These are phyloP conservation scores for Drosophila novamexicana DNA, from an alignment of 1,140 invertebrate species.

Conservation along the genomic window DNA sequence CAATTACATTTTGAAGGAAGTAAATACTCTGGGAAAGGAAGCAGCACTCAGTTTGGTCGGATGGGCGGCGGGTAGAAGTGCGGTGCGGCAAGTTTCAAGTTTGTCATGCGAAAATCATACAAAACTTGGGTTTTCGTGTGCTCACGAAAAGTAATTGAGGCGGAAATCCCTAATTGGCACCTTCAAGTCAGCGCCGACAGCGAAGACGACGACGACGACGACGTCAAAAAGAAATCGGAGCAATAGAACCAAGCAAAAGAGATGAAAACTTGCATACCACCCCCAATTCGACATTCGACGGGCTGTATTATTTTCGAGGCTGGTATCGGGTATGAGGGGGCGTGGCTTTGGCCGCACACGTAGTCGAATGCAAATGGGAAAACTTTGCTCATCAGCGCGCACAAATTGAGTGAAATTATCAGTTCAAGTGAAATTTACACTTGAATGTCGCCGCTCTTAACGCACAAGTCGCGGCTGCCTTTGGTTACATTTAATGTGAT, in stretches of 20 bases:
- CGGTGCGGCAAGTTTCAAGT: constrained; percentile 63
- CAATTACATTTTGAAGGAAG: constrained; percentile 55
- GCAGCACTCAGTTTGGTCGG: constrained; percentile 35
- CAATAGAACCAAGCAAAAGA: constrained; percentile 18
- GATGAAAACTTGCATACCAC: constrained; percentile 43
- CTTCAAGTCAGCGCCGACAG: constrained; percentile 61
- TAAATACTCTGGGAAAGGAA: constrained; percentile 55
- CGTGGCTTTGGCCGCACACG: constrained; percentile 51
- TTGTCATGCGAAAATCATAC: constrained; percentile 83
- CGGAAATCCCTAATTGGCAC: constrained; percentile 83
- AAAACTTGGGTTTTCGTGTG: constrained; percentile 78
- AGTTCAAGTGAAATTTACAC: constrained; percentile 83
- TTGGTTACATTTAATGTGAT: constrained; percentile 12
- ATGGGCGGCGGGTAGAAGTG: background rate
- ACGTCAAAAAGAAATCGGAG: constrained; percentile 31
- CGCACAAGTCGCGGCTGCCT: constrained; percentile 24
- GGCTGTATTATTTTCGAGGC: constrained; percentile 1
- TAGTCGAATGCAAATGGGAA: constrained; percentile 79
- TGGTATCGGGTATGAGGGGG: constrained; percentile 8
- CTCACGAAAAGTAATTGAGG: constrained; percentile 80
- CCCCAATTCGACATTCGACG: background rate
- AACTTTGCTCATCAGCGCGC: constrained; percentile 82
- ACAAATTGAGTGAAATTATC: constrained; percentile 83
- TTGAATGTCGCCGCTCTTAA: constrained; percentile 62
- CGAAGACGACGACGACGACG: constrained; percentile 10